Conservation (phyloP, 2,888 invertebrate genomes). For the Drosophila infuscata region DNA sequence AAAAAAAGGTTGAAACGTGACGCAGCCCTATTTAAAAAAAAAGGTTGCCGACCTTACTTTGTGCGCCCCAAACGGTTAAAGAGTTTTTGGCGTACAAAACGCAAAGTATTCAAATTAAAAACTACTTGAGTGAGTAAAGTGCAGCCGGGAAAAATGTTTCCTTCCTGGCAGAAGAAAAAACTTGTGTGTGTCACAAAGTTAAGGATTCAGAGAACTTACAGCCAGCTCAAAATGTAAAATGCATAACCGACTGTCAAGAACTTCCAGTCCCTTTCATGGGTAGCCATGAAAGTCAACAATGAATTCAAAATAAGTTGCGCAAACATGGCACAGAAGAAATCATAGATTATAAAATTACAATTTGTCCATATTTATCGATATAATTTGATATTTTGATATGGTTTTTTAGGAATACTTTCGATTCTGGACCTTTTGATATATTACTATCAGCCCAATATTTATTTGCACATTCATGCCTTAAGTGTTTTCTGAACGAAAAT, state of each 20-base stretch:
- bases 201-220: constrained; percentile 28
- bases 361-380: not conserved
- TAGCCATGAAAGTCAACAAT: constrained; percentile 1
- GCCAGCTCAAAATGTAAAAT: constrained; percentile 20
- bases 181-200: constrained; percentile 23
- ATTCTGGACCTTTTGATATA: not conserved
- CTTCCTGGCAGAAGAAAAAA: constrained; percentile 47
- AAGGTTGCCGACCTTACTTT: constrained; percentile 9
- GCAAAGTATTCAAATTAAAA: constrained; percentile 80
- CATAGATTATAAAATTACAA: not conserved
- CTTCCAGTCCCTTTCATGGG: not conserved
- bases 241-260: constrained; percentile 12
- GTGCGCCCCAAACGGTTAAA: constrained; percentile 23
- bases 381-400: not conserved
- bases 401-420: not conserved
- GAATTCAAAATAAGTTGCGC: no score
- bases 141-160: constrained; percentile 66
- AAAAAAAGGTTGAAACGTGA: not conserved
- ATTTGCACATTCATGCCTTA: not conserved
- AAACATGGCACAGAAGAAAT: not conserved
- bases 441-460: not conserved
- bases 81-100: constrained; percentile 41
- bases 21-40: not conserved
- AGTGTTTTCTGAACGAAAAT: not conserved
- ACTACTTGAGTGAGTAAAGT: constrained; percentile 62